Evolutionary conservation across 2,113 vertebrate genomes (phyloP), one percentile per base, ranked within the genome.

Genomic region (Chionodraco myersi): DNA sequence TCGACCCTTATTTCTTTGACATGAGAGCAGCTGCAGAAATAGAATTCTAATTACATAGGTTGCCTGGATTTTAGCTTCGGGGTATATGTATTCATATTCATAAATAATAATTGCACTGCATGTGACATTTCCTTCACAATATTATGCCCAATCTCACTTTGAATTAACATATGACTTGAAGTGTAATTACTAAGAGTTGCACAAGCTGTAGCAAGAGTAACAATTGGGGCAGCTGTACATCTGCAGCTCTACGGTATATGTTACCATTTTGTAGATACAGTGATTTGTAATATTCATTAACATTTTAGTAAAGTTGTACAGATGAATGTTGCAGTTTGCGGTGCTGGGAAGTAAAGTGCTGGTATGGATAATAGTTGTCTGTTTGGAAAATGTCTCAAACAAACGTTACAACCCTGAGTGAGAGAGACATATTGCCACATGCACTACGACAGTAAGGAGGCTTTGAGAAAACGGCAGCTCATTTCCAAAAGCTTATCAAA

Each of bases 1-100:
- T 67, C 4, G 10, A 6, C 18, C 34, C n/a, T 14, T 26, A 5
- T 5, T 73, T 62, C 26, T 67, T 10, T 68, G 13, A 56, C 56
- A 49, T 10, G 14, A 30, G 47, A 79, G 21, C 51, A 18, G 58
- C 41, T 36, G 70, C 52, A 18, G 23, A 67, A 58, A 69, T 26
- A 9, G 18, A 15, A 57, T 45, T 10, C 3, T 47, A 53, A 64
- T 69, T n/a, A 77, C 15, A 80, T 16, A 70, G 45, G 13, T 60
- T 70, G 44, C 69, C 23, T 78, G 26, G 36, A 51, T 51, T 74
- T 54, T 41, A 78, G 79, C 48, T 65, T 14, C 58, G 18, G 34
- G 76, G 34, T 66, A 66, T 30, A 56, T 23, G 23, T 49, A 54
- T 26, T 72, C 47, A 26, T 36, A 14, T 48, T 82, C 41, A 75